phyloP scores from a whole-genome alignment of 2,888 invertebrate species.

The Leistus spinibarbis region DNA sequence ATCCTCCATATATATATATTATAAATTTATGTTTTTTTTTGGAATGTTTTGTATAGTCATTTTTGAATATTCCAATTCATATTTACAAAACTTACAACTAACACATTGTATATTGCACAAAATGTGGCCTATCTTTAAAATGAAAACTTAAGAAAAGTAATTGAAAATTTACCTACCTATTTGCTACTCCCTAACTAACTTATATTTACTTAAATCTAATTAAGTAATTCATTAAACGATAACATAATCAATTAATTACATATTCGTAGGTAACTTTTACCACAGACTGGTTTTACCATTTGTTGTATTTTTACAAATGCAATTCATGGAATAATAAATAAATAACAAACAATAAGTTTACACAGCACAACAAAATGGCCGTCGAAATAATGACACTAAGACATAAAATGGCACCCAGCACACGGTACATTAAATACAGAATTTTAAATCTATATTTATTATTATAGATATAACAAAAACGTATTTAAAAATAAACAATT shows the following conservation, averaged over 20 bases:
- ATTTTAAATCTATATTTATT: neutral
- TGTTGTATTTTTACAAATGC: too few relatives aligned
- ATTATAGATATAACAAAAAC: neutral
- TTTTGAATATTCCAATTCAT: slow-evolving; percentile 9
- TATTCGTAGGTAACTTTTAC: slow-evolving; percentile 32
- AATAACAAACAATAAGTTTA: neutral
- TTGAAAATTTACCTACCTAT: neutral
- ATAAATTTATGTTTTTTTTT: too few relatives aligned
- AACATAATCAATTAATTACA: neutral
- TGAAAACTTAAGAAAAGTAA: slow-evolving; percentile 1
- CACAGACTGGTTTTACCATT: slow-evolving; percentile 18
- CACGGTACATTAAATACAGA: neutral
- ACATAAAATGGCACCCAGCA: neutral
- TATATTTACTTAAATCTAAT: neutral
- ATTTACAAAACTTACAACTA: slow-evolving; percentile 2
- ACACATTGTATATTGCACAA: slow-evolving; percentile 31
- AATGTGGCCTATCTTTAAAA: slow-evolving; percentile 13
- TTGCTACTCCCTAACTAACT: neutral
- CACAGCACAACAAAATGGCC: neutral
- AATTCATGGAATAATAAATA: slow-evolving; percentile 1
- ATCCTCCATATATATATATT: too few relatives aligned
- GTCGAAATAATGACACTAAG: neutral
- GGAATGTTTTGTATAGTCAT: slow-evolving; percentile 28
- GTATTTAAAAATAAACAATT: neutral
- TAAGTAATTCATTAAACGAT: too few relatives aligned